A percentile compares a stretch with the other conserved stretches of the same genome.
Evolutionary conservation across 2,888 invertebrate genomes (phyloP).

Genomic region (Chaetogeoica ovagalla): DNA sequence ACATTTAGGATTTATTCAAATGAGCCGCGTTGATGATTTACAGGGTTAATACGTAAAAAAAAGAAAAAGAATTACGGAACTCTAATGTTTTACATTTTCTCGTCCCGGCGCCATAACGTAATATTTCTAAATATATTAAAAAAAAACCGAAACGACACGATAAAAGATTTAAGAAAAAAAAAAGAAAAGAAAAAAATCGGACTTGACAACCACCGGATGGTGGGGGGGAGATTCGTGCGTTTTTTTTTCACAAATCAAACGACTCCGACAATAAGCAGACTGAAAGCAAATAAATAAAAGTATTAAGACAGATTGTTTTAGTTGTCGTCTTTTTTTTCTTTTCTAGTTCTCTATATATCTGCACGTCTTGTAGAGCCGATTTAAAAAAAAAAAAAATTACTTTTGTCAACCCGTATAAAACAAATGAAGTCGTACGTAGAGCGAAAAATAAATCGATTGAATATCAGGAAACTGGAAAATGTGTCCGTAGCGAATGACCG

Average conservation of each 20-base stretch:
- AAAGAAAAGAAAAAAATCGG: not conserved
- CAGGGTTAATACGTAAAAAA: not conserved
- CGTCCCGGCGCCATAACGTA: not conserved
- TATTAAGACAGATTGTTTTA: slow-evolving; percentile 29
- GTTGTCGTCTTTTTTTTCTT: slow-evolving; percentile 15
- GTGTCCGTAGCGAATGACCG: too few species aligned
- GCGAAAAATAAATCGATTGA: too few species aligned
- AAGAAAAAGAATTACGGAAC: not conserved
- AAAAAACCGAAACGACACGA: not conserved
- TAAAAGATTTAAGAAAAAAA: not conserved
- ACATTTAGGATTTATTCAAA: not conserved
- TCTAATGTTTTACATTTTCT: not conserved
- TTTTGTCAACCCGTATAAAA: not conserved
- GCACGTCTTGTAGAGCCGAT: not conserved
- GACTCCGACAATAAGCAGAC: slow-evolving; percentile 2
- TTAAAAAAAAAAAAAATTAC: not conserved
- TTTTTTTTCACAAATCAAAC: slow-evolving; percentile 33
- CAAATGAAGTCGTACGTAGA: not conserved
- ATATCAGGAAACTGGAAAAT: too few species aligned
- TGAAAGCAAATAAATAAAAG: slow-evolving; percentile 39
- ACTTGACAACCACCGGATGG: not conserved
- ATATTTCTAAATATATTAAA: slow-evolving; percentile 16
- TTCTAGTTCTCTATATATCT: not conserved
- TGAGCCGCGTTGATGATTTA: too few species aligned
- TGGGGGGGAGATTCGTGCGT: not conserved